These are phyloP conservation scores for Stenichneumon culpator DNA, from an alignment of 2,888 invertebrate species.

Conservation along the genomic window DNA sequence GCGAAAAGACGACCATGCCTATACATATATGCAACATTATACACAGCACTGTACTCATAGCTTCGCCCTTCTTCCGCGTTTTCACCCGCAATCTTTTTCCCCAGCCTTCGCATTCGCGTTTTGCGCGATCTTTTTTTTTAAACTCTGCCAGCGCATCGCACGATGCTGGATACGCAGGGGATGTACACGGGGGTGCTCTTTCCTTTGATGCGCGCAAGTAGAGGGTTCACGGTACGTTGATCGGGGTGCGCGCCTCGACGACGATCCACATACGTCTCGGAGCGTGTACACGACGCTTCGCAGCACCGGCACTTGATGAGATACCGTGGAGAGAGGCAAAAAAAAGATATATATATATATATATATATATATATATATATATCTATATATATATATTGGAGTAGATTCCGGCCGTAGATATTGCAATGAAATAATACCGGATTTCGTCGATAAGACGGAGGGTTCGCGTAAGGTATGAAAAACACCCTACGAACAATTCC, in stretches of 20 bases:
- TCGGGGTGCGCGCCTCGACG: slow-evolving; percentile 45
- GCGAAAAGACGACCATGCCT: slow-evolving; percentile 1
- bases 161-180: slow-evolving; percentile 16
- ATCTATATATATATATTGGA: slow-evolving; percentile 17
- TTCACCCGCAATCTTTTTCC: slow-evolving; percentile 41
- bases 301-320: slow-evolving; percentile 42
- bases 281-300: slow-evolving; percentile 28
- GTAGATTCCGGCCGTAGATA: slow-evolving; percentile 17
- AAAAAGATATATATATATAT: slow-evolving; percentile 23
- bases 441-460: slow-evolving; percentile 43
- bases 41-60: background rate
- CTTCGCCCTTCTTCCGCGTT: slow-evolving; percentile 41
- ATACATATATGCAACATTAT: background rate
- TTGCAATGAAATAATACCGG: slow-evolving; percentile 22
- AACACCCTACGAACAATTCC: slow-evolving; percentile 11
- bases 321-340: slow-evolving; percentile 11
- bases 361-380: slow-evolving; percentile 24
- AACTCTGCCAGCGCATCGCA: slow-evolving; percentile 8
- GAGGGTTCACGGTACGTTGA: slow-evolving; percentile 50
- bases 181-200: slow-evolving; percentile 32
- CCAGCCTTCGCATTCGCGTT: slow-evolving; percentile 21
- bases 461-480: slow-evolving; percentile 4
- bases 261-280: slow-evolving; percentile 37
- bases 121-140: slow-evolving; percentile 26
- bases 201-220: slow-evolving; percentile 48